Conservation (phyloP, 2,797 vertebrate genomes). For the Cossypha heuglini region DNA sequence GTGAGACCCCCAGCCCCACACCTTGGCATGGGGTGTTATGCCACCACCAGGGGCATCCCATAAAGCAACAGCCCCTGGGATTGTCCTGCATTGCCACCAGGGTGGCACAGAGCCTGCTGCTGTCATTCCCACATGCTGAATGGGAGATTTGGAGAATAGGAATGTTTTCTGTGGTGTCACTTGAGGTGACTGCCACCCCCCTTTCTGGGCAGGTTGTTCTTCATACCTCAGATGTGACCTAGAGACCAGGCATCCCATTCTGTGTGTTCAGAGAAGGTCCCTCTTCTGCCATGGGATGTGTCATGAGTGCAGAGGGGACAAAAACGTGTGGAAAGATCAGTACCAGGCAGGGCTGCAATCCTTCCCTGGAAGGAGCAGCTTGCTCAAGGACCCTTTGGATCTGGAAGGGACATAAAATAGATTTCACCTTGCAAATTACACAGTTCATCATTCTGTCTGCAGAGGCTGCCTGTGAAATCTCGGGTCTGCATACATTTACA, state of each 20-base stretch:
- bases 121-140: not conserved
- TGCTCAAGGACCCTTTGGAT: not conserved
- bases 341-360: not conserved
- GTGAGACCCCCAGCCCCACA: not conserved
- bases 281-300: not conserved
- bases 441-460: constrained; percentile 20
- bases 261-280: not conserved
- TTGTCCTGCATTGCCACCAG: not conserved
- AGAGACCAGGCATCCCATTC: no score
- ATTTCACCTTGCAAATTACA: constrained; percentile 26
- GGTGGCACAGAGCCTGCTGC: not conserved
- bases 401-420: not conserved
- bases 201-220: not conserved
- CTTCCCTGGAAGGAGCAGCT: not conserved
- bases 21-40: accelerated
- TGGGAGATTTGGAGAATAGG: not conserved
- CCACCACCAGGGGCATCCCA: not conserved
- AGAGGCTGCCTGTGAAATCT: constrained; percentile 31
- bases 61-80: not conserved
- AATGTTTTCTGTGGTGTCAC: not conserved
- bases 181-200: accelerated
- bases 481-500: constrained; percentile 23
- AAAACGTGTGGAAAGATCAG: not conserved
- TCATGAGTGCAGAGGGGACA: accelerated
- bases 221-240: not conserved